Percentiles rank a stretch among this genome's conserved stretches.
Conservation (phyloP, 23 tunicate genomes). For the Corella eumyota region DNA sequence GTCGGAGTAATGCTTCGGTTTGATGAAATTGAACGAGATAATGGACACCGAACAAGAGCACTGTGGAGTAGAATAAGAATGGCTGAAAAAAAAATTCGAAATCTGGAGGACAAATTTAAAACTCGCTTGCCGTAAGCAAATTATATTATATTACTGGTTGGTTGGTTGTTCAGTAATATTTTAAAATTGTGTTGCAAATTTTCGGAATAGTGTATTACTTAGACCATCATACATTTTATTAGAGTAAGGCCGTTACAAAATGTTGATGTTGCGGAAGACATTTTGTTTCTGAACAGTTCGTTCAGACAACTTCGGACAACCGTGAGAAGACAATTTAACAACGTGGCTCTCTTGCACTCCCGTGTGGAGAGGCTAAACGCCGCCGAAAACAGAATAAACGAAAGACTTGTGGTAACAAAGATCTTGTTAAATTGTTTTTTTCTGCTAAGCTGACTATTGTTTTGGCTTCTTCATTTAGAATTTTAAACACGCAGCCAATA, state of each 20-base stretch:
- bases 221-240: too few relatives aligned
- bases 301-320: constrained; percentile 30
- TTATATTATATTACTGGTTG: too few relatives aligned
- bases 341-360: constrained; percentile 11
- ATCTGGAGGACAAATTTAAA: not conserved
- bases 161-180: too few relatives aligned
- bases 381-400: constrained; percentile 2
- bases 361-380: constrained; percentile 2
- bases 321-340: constrained; percentile 19
- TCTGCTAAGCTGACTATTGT: too few relatives aligned
- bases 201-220: too few relatives aligned
- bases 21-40: constrained; percentile 2
- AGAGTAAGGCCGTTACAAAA: too few relatives aligned
- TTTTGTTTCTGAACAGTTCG: constrained; percentile 30
- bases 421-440: too few relatives aligned
- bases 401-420: not conserved
- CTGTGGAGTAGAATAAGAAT: constrained; percentile 5
- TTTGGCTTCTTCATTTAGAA: too few relatives aligned
- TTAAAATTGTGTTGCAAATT: too few relatives aligned
- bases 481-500: too few relatives aligned
- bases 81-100: constrained; percentile 5
- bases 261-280: too few relatives aligned
- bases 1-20: constrained; percentile 7
- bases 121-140: too few relatives aligned
- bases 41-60: constrained; percentile 1